Evolutionary conservation across 2,888 invertebrate genomes (phyloP).

Genomic region (Tinea semifulvella): DNA sequence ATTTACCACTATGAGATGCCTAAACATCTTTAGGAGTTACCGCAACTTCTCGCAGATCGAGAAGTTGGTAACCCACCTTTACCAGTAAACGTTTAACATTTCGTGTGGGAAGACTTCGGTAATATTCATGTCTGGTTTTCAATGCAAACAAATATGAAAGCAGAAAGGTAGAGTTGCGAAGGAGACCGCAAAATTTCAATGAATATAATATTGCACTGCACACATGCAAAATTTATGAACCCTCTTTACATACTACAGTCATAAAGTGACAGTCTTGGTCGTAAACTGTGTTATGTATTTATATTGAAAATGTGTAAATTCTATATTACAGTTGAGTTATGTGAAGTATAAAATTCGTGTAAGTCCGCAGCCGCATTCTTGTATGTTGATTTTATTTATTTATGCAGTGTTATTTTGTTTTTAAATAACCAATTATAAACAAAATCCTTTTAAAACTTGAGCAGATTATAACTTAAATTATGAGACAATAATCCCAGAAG

Average conservation of each 20-base stretch:
- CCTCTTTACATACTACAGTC: constrained; percentile 31
- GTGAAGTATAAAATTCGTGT: too few relatives aligned
- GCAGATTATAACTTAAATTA: too few relatives aligned
- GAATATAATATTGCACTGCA: constrained; percentile 17
- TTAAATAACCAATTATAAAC: too few relatives aligned
- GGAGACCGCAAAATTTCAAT: constrained; percentile 18
- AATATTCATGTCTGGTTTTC: constrained; percentile 1
- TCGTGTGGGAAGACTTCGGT: not conserved
- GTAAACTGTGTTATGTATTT: constrained; percentile 19
- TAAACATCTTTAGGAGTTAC: constrained; percentile 16
- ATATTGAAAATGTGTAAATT: not conserved
- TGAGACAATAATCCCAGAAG: too few relatives aligned
- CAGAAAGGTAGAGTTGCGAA: not conserved
- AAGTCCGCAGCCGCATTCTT: too few relatives aligned
- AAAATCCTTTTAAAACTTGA: too few relatives aligned
- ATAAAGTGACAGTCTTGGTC: constrained; percentile 25
- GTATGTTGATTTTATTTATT: too few relatives aligned
- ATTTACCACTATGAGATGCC: constrained; percentile 27
- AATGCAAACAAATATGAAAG: not conserved
- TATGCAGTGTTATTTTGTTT: too few relatives aligned
- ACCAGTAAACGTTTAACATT: not conserved
- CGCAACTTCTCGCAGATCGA: constrained; percentile 25
- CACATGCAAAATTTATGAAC: constrained; percentile 22
- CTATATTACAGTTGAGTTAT: too few relatives aligned
- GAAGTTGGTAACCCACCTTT: constrained; percentile 18